Evolutionary conservation across 1,140 invertebrate species (phyloP), one percentile per base, ranked within the genome.

Genomic region (Penaeus indicus): DNA sequence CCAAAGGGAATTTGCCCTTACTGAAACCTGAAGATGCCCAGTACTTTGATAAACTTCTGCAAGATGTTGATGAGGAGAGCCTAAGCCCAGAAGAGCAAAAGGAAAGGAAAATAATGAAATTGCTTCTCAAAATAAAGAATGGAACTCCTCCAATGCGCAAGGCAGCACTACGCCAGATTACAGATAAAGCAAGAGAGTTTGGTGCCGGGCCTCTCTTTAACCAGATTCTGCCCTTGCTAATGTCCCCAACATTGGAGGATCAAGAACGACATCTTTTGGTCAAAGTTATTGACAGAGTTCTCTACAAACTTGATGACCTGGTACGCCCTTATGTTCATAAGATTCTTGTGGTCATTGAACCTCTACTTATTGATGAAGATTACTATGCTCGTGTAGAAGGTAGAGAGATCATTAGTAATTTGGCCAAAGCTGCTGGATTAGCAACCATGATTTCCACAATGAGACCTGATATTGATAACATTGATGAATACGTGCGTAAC

Each of bases 381-480:
- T 99, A 99, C 93, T 99, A 99, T 93, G 99, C 99, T 67, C 96
- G 99, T 92, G 99, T 99, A 10, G 99, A 99, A 94, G 98, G 99
- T 84, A 95, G 99, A 92, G 99, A 99, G 94, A 99, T 99, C 90
- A 99, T 99, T 92, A 99, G 98, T 0, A 99, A 99, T 94, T 94
- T 99, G 91, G 98, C 99, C 0, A 99, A 99, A 94, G 99, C 99
- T 27, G 99, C 99, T n/a, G 99, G 99, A 88, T 94, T 99, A 47
- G 99, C 99, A 0, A 99, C 99, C 16, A 99, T 99, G 99, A 99
- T 99, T 92, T 99, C 99, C 0, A 99, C 99, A 0, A 99, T 99
- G 99, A 95, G 99, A 93, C 99, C 99, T 8, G 99, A 99, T 94
- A 99, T 99, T 92, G 99, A 99, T 93, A 99, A 99, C 92, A 99